Percentiles rank a stretch among this genome's conserved stretches.
Conservation (phyloP, 2,113 vertebrate genomes). For the Menura novaehollandiae region DNA sequence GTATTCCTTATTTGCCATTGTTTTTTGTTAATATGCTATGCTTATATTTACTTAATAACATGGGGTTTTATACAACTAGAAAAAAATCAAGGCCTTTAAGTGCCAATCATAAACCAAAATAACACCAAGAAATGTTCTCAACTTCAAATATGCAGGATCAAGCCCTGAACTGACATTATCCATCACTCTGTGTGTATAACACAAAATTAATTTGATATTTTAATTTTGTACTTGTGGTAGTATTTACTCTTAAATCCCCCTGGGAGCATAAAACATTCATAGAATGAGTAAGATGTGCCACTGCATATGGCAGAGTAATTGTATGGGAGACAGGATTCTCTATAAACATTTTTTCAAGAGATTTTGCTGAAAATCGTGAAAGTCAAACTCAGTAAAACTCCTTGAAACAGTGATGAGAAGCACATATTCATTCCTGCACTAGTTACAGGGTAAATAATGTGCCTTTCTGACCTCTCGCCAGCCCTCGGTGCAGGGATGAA, state of each 20-base stretch:
- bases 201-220: constrained; percentile 12
- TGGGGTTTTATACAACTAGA: not conserved
- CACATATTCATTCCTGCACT: not conserved
- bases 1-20: not conserved
- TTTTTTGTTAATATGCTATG: not conserved
- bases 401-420: not conserved
- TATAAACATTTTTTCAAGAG: not conserved
- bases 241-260: constrained; percentile 5
- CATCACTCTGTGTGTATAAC: not conserved
- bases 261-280: not conserved
- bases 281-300: not conserved
- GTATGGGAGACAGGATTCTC: not conserved
- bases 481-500: rapidly evolving
- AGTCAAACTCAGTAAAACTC: not conserved
- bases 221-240: not conserved
- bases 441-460: not conserved
- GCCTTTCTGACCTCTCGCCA: not conserved
- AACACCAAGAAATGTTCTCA: not conserved
- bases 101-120: not conserved
- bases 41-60: not conserved
- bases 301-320: not conserved
- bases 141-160: not conserved
- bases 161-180: not conserved
- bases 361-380: not conserved
- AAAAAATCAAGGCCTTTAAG: not conserved